phyloP scores from a whole-genome alignment of 2,113 vertebrate genomes.

The Antechinus flavipes region DNA sequence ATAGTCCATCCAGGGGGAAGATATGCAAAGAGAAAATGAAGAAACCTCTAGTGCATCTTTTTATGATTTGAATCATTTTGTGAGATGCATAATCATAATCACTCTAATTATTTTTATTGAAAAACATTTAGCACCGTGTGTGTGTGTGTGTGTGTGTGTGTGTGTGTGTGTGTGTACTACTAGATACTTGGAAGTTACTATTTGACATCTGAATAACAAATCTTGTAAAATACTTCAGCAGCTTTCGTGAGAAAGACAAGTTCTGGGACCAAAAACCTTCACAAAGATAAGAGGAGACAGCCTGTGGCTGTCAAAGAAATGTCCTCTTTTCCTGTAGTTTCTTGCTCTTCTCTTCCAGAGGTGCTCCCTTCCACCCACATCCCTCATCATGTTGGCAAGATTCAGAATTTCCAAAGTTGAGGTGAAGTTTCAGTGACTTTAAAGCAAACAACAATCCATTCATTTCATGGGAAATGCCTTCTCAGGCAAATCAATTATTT shows the following conservation, averaged over 20 bases:
- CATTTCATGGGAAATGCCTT: background rate
- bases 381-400: background rate
- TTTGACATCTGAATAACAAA: background rate
- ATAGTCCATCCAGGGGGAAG: background rate
- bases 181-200: background rate
- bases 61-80: background rate
- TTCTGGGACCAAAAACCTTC: background rate
- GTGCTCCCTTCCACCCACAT: background rate
- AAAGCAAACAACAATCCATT: slow-evolving; percentile 4
- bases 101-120: background rate
- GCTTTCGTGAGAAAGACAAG: background rate
- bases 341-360: background rate
- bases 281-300: background rate
- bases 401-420: background rate
- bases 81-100: background rate
- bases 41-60: background rate
- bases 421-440: background rate
- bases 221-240: background rate
- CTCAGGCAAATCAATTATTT: background rate
- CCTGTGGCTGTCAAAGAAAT: background rate
- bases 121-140: background rate
- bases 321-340: background rate
- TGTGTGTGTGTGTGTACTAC: no score
- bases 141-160: no score
- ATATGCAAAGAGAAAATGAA: background rate